Evolutionary conservation across 2,888 invertebrate genomes (phyloP), one percentile per base, ranked within the genome.

Genomic region (Ormyrus nitidulus): DNA sequence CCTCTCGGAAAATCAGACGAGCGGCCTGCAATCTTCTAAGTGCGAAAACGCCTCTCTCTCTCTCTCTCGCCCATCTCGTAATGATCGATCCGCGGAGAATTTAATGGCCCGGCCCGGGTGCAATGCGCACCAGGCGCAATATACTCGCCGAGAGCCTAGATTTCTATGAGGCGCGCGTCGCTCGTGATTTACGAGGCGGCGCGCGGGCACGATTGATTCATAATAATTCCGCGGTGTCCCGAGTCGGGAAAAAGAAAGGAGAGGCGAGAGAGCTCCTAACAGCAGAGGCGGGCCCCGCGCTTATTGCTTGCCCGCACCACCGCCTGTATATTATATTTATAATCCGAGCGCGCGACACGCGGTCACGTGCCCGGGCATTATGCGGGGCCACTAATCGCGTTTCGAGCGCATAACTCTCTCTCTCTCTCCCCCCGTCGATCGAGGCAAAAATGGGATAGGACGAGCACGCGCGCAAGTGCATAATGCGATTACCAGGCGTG

Each of bases 321-420:
- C 49, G 69, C 65, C 71, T 49, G 83, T 86, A 88, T 88, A 89
- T 90, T 87, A 89, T 89, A 90, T 89, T 90, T 87, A 89, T 90
- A 90, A 90, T 90, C 90, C 89, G 86, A 84, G 86, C 85, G 87
- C 86, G 86, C 86, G 87, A 88, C 87, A 87, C 86, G 83, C 83
- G 83, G 88, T 86, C 90, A 90, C 90, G 90, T 90, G 90, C 86
- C 87, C 34, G n/a, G 46, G 65, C 34, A 69, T 69, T 75, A 70
- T 75, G 65, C 62, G 56, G 59, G 86, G 86, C 87, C 76, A 65
- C 74, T 49, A 70, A 65, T 69, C 54, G 59, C 13, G 51, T 81
- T 81, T 79, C 69, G 74, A 79, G 64, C 69, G 49, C 44, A 8
- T 66, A 11, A 65, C 74, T 65, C 53, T 48, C 9, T 34, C 13